Evolutionary conservation across 2,113 vertebrate genomes (phyloP).

Genomic region (Strigops habroptila): DNA sequence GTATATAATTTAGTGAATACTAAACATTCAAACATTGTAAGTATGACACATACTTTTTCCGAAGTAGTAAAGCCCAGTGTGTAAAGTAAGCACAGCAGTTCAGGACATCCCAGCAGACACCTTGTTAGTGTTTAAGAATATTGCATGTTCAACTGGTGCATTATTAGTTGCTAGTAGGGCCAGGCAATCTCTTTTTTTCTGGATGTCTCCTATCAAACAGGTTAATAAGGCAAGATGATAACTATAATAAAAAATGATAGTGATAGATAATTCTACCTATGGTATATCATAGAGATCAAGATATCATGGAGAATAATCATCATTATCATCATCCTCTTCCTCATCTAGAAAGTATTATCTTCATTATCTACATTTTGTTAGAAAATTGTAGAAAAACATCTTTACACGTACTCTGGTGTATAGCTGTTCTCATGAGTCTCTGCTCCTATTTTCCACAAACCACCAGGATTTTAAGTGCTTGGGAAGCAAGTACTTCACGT

Average conservation of each 20-base stretch:
- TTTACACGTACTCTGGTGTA: neutral
- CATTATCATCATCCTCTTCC: neutral
- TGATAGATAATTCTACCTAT: neutral
- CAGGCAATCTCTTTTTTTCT: neutral
- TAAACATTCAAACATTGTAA: neutral
- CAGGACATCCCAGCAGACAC: neutral
- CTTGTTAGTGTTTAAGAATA: neutral
- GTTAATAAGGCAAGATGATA: neutral
- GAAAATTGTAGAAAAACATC: neutral
- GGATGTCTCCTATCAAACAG: neutral
- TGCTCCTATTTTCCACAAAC: neutral
- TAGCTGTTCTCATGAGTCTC: neutral
- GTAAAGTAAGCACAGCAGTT: neutral
- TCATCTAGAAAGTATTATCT: neutral
- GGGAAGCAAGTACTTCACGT: neutral
- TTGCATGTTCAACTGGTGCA: neutral
- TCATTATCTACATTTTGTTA: neutral
- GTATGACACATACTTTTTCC: neutral
- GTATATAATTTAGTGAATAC: neutral
- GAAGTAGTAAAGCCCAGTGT: neutral
- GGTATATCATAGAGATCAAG: neutral
- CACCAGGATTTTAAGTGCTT: neutral
- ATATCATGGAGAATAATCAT: neutral
- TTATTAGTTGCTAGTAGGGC: neutral
- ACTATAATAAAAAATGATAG: neutral